Percentiles rank a stretch among this genome's conserved stretches.
Evolutionary conservation across 2,797 vertebrate genomes (phyloP).

Genomic region (Cirrhinus molitorella): DNA sequence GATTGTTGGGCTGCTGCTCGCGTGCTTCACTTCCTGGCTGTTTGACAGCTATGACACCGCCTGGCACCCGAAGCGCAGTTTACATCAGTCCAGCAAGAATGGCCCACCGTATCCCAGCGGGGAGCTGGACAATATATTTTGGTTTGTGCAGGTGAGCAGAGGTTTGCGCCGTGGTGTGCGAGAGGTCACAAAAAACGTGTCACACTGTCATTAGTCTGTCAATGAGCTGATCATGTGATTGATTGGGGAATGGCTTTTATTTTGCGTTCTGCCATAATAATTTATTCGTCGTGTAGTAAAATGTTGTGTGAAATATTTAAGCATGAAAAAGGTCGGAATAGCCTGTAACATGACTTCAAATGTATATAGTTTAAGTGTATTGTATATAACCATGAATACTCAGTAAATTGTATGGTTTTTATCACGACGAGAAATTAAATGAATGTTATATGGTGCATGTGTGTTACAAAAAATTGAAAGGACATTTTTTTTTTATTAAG

Average conservation of each 20-base stretch:
- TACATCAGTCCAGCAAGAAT: slow-evolving; percentile 57
- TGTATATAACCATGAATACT: background rate
- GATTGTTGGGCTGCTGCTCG: slow-evolving; percentile 77
- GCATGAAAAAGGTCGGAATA: background rate
- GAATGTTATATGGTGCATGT: background rate
- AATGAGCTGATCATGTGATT: slow-evolving; percentile 17
- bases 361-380: background rate
- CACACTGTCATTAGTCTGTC: background rate
- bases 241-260: slow-evolving; percentile 19
- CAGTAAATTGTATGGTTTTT: background rate
- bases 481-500: background rate
- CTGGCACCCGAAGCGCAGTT: slow-evolving; percentile 78
- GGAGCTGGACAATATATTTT: slow-evolving; percentile 83
- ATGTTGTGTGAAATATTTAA: background rate
- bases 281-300: background rate
- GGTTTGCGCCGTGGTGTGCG: background rate
- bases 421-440: background rate
- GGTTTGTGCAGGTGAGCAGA: slow-evolving; percentile 90
- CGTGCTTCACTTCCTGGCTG: slow-evolving; percentile 81
- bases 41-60: slow-evolving; percentile 82
- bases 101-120: slow-evolving; percentile 80
- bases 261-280: slow-evolving; percentile 36
- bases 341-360: background rate
- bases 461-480: background rate
- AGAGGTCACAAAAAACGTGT: background rate